Evolutionary conservation across 2,113 vertebrate genomes (phyloP), one percentile per base, ranked within the genome.

Genomic region (Carassius auratus): DNA sequence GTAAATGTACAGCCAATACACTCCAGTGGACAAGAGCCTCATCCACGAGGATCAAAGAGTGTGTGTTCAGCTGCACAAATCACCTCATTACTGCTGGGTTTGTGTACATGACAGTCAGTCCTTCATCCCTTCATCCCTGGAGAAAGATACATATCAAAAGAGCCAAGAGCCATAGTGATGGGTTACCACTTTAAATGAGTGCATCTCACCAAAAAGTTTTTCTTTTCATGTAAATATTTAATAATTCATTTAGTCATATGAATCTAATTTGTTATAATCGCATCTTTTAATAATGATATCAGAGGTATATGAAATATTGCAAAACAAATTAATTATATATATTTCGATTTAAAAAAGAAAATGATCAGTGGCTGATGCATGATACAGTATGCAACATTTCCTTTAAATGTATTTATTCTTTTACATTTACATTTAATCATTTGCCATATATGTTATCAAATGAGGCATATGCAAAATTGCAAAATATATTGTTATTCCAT

Each of bases 41-140:
- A 30, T 62, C 38, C 61, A 52, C 2, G 26, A 85, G 84, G 75
- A 69, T 85, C 75, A 62, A 21, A 69, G 66, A 61, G 69, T 87
- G 86, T 84, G 83, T 84, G 77, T 84, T 87, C 86, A 79, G 77
- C 52, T 71, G 76, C 68, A 68, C 80, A 55, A 69, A 74, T 71
- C 52, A 85, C 23, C 64, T 68, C 64, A 79, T 71, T 85, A 69
- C 74, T 69, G 30, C 42, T 57, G 15, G n/a, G 59, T 30, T 42
- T 84, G 69, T 64, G 83, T 61, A 3, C 73, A 26, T 50, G 19
- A 78, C 76, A 8, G 76, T 23, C 55, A 61, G 52, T 19, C 52
- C 30, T 77, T 77, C 74, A 76, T 76, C 74, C 52, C 30, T 77
- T 77, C 74, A 76, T 76, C 74, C 74, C 74, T 33, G 74, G 48